Evolutionary conservation across 2,888 invertebrate species (phyloP).

Genomic region (Epinotia ramella): DNA sequence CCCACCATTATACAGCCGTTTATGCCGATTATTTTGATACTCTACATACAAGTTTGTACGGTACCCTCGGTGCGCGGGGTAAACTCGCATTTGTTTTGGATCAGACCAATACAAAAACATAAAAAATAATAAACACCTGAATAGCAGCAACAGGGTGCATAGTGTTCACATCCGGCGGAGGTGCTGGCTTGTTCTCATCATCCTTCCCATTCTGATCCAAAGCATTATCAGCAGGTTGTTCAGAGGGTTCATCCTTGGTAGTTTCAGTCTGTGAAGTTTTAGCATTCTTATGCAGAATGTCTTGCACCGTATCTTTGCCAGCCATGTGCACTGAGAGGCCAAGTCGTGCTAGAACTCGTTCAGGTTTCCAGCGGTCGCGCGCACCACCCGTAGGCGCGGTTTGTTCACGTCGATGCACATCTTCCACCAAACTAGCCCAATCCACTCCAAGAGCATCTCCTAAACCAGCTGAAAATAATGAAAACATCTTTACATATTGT

Average conservation of each 20-base stretch:
- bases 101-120: slow-evolving; percentile 12
- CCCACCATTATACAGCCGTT: too few species aligned
- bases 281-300: slow-evolving; percentile 70
- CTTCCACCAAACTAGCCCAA: slow-evolving; percentile 95
- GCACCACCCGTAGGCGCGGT: slow-evolving; percentile 84
- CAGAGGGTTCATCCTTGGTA: slow-evolving; percentile 52
- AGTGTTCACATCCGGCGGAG: slow-evolving; percentile 63
- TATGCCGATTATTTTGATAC: too few species aligned
- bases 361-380: slow-evolving; percentile 92
- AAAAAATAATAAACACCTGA: slow-evolving; percentile 64
- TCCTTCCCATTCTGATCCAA: slow-evolving; percentile 67
- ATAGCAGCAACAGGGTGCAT: slow-evolving; percentile 84
- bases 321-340: slow-evolving; percentile 93
- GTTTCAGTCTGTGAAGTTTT: slow-evolving; percentile 61
- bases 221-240: slow-evolving; percentile 54
- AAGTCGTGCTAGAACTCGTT: slow-evolving; percentile 91
- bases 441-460: slow-evolving; percentile 98
- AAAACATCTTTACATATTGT: slow-evolving; percentile 21
- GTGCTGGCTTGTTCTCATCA: slow-evolving; percentile 54
- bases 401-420: slow-evolving; percentile 86
- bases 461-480: slow-evolving; percentile 83
- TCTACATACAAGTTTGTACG: too few species aligned
- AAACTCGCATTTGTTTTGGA: not conserved
- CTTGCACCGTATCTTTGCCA: slow-evolving; percentile 83
- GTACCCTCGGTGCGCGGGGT: too few species aligned